A percentile compares a stretch with the other conserved stretches of the same genome.
Conservation (phyloP, 2,113 vertebrate species). For the Corvus moneduloides region DNA sequence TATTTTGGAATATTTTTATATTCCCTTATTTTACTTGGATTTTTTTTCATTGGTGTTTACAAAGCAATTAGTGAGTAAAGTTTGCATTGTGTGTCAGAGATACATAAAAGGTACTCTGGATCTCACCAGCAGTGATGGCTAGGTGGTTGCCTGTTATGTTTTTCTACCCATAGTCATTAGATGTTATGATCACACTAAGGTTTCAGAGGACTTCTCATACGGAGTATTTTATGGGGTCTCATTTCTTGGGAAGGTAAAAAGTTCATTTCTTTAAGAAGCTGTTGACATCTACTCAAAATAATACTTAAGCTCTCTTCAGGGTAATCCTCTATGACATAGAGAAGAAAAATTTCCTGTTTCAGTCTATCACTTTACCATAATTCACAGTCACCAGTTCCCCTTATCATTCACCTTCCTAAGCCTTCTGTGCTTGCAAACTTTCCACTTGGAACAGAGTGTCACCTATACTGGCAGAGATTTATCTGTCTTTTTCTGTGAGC, state of each 20-base stretch:
- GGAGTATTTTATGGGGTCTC: not conserved
- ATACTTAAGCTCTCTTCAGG: not conserved
- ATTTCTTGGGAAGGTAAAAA: not conserved
- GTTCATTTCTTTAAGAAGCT: not conserved
- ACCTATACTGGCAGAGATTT: not conserved
- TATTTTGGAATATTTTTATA: not conserved
- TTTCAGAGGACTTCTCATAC: not conserved
- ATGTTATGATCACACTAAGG: not conserved
- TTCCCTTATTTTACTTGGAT: not conserved
- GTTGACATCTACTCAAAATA: not conserved
- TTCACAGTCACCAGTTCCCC: not conserved
- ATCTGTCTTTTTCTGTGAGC: not conserved
- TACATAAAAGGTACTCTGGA: not conserved
- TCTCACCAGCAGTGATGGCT: not conserved
- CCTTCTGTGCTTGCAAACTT: not conserved
- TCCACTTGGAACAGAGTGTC: not conserved
- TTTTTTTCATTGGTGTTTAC: not conserved
- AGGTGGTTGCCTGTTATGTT: not conserved
- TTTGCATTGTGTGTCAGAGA: not conserved
- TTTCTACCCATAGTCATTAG: not conserved
- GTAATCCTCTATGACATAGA: not conserved
- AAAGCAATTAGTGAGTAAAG: not conserved
- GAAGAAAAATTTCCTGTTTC: not conserved
- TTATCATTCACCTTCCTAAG: not conserved
- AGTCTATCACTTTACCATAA: not conserved